Evolutionary conservation across 2,888 invertebrate genomes (phyloP).

Genomic region (Periphyllus acericola): DNA sequence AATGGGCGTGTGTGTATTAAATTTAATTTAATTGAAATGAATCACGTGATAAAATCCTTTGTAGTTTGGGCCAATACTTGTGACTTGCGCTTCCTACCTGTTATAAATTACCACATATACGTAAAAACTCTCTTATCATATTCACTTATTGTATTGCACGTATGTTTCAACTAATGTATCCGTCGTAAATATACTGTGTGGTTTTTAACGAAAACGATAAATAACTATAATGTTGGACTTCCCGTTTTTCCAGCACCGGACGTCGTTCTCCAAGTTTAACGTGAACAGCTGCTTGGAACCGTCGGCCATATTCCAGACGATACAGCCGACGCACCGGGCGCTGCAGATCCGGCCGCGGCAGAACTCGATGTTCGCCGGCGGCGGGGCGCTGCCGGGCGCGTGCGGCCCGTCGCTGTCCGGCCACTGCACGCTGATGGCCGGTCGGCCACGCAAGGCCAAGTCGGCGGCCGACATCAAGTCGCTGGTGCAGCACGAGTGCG

Average conservation of each 20-base stretch:
- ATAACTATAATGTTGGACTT: not conserved
- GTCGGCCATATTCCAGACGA: constrained; percentile 67
- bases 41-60: too few species aligned
- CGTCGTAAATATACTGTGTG: too few species aligned
- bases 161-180: too few species aligned
- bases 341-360: constrained; percentile 73
- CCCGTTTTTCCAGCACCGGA: constrained; percentile 71
- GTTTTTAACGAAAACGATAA: too few species aligned
- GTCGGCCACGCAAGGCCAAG: constrained; percentile 80
- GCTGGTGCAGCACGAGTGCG: constrained; percentile 68
- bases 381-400: constrained; percentile 74
- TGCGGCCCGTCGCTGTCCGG: constrained; percentile 70
- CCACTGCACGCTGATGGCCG: constrained; percentile 57
- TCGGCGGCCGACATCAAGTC: constrained; percentile 87
- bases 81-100: too few species aligned
- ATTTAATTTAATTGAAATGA: too few species aligned
- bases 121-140: too few species aligned
- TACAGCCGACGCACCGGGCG: constrained; percentile 68
- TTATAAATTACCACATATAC: too few species aligned
- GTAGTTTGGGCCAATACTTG: too few species aligned
- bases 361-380: constrained; percentile 88
- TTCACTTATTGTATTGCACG: too few species aligned
- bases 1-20: too few species aligned
- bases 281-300: constrained; percentile 71
- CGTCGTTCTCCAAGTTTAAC: constrained; percentile 77